A percentile compares a stretch with the other conserved stretches of the same genome.
phyloP scores from a whole-genome alignment of 2,113 vertebrate genomes.

The Psettodes erumei region DNA sequence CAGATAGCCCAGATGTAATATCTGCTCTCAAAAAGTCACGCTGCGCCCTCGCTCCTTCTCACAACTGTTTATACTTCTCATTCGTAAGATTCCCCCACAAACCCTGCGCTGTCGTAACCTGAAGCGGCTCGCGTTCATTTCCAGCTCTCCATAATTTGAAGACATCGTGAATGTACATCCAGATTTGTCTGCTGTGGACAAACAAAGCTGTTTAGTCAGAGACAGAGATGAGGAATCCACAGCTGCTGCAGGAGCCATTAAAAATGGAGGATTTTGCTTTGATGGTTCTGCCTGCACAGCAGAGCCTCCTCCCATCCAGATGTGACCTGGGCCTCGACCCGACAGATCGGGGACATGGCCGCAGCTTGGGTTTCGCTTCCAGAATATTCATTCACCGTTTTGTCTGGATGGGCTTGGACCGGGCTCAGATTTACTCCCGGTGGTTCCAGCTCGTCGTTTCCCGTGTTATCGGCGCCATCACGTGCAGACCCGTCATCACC shows the following conservation, averaged over 20 bases:
- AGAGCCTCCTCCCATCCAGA: constrained; percentile 36
- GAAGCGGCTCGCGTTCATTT: no score
- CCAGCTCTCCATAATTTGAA: constrained; percentile 16
- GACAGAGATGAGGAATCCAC: constrained; percentile 13
- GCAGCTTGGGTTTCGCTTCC: not conserved
- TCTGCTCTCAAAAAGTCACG: constrained; percentile 25
- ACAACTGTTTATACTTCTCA: constrained; percentile 35
- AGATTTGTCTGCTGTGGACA: constrained; percentile 28
- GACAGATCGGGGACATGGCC: constrained; percentile 13
- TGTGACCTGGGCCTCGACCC: constrained; percentile 30
- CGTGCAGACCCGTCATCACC: not conserved
- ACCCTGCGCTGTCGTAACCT: no score
- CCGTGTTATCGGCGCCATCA: no score
- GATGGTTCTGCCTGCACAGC: constrained; percentile 52
- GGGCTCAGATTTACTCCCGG: no score
- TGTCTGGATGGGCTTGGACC: not conserved
- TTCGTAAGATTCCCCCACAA: constrained; percentile 37
- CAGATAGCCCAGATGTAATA: constrained; percentile 23
- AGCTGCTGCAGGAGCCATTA: constrained; percentile 69
- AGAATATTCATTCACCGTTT: not conserved
- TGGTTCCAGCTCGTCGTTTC: not conserved
- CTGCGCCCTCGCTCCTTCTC: constrained; percentile 1
- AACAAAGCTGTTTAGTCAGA: constrained; percentile 35
- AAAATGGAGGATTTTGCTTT: constrained; percentile 55
- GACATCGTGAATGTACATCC: not conserved